Conservation (phyloP, 35 echinoderm and acorn worm species). For the Stichopus chloronotus region DNA sequence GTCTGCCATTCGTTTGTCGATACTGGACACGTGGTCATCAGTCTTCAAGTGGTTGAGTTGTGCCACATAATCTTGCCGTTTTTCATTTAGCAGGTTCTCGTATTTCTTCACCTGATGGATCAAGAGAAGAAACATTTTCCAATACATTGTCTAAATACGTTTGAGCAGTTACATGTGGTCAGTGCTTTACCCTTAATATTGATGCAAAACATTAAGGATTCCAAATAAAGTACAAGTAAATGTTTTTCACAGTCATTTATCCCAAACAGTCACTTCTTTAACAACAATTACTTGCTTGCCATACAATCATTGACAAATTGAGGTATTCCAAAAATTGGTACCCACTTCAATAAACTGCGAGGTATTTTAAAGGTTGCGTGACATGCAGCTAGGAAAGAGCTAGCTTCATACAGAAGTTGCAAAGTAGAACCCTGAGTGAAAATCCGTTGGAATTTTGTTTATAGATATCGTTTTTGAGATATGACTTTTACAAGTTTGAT, state of each 20-base stretch:
- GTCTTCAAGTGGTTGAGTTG: slow-evolving; percentile 52
- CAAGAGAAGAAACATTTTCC: neutral
- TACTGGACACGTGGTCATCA: slow-evolving; percentile 61
- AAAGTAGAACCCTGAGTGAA: too few species aligned
- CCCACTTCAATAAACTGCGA: too few species aligned
- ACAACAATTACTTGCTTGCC: neutral
- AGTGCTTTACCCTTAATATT: neutral
- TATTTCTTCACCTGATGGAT: slow-evolving; percentile 61
- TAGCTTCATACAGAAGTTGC: too few species aligned
- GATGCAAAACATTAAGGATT: neutral
- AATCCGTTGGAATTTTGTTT: too few species aligned
- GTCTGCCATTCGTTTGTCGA: slow-evolving; percentile 57
- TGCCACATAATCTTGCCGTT: slow-evolving; percentile 54
- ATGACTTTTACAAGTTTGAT: too few species aligned
- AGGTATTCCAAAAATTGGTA: too few species aligned
- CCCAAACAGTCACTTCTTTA: too few species aligned
- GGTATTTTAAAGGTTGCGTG: too few species aligned
- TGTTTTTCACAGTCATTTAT: neutral
- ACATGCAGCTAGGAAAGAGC: too few species aligned
- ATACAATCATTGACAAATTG: neutral
- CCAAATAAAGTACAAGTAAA: neutral
- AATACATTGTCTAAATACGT: neutral
- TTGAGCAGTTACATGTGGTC: neutral
- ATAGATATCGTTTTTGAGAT: too few species aligned
- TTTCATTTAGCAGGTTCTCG: slow-evolving; percentile 53